Percentiles rank a stretch among this genome's conserved stretches.
Conservation (phyloP, 2,797 vertebrate species). For the Triplophysa bombifrons region DNA sequence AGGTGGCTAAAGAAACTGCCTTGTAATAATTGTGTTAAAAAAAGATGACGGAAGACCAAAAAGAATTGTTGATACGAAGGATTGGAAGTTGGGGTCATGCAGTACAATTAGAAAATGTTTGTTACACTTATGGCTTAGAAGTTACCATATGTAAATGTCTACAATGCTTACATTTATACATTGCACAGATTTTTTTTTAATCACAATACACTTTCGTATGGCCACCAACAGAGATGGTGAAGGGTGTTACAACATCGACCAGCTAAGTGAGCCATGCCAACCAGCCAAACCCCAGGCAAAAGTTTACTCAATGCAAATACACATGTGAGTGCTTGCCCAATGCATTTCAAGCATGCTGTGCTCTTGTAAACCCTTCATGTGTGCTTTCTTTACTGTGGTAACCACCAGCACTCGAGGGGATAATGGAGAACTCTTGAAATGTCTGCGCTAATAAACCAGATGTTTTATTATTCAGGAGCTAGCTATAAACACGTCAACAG, state of each 20-base stretch:
- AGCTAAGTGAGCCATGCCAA: not conserved
- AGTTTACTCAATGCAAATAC: not conserved
- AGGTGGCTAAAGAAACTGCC: slow-evolving; percentile 45
- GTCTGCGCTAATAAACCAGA: not conserved
- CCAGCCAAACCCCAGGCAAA: not conserved
- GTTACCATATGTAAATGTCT: no score
- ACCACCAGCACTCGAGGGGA: not conserved
- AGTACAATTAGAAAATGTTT: not conserved
- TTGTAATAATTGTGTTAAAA: not conserved
- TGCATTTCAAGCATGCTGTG: not conserved
- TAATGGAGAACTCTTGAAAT: not conserved
- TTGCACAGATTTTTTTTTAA: no score
- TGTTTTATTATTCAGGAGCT: not conserved
- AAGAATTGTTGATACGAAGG: no score
- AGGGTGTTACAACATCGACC: not conserved
- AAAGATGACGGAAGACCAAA: no score
- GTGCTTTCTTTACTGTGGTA: not conserved
- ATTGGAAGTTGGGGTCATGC: not conserved
- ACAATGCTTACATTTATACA: no score
- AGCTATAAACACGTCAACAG: not conserved
- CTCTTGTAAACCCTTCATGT: not conserved
- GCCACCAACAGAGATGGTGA: no score
- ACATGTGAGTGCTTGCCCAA: not conserved
- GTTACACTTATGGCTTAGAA: not conserved
- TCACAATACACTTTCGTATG: not conserved